Evolutionary conservation across 2,113 vertebrate genomes (phyloP), one percentile per base, ranked within the genome.

Genomic region (Erpornis zantholeuca): DNA sequence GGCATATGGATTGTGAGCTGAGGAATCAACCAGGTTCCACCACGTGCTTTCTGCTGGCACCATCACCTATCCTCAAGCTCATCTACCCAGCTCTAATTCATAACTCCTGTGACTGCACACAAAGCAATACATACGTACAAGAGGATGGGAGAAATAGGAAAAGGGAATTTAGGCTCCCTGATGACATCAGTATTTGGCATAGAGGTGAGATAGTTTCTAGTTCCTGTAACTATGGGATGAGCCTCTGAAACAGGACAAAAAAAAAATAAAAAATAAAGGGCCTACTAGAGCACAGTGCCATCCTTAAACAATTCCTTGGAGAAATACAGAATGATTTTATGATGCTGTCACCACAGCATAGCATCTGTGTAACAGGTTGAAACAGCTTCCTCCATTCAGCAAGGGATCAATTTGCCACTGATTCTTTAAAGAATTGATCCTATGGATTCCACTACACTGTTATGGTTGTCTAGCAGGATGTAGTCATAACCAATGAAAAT

Each of bases 321-420:
- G 19, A 86, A 56, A 60, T 15, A 2, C 6, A 23, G 47, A n/a
- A 9, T 7, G 52, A 13, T 31, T 24, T 24, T 21, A 4, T 3
- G 3, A 36, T 13, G 5, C 28, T 8, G 29, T 31, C 6, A 4
- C 24, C n/a, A 2, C 19, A 72, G 52, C 38, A 28, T 0, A 33
- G 12, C 17, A 75, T 3, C 23, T 9, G 8, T 1, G 3, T 13
- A 82, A 57, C 11, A 35, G 7, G 17, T 9, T 42, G 11, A 9
- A 45, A 24, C 10, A 63, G 2, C 23, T 27, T 35, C 8, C 24
- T 40, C 24, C 15, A 35, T 25, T 86, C 64, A 35, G 4, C 2
- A 36, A n/a, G 8, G 9, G 8, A 25, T 19, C 8, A 21, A 0
- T 28, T n/a, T 49, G 12, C 31, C 50, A 56, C 31, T 2, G 6